Evolutionary conservation across 2,888 invertebrate genomes (phyloP), one percentile per base, ranked within the genome.

Genomic region (Rhogogaster chlorosoma): DNA sequence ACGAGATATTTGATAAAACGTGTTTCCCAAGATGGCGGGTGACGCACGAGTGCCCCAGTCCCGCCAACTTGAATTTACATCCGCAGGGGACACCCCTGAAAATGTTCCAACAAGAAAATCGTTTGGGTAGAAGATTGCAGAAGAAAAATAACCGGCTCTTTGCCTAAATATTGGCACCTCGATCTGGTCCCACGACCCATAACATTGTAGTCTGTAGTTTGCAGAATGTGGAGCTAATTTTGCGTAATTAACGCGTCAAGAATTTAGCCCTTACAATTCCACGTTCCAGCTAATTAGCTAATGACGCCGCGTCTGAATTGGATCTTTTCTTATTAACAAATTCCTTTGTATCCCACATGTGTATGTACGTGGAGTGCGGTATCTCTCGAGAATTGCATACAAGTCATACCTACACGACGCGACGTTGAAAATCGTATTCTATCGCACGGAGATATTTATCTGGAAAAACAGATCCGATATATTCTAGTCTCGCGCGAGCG

Each of bases 241-340:
- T 22, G 26, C 57, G 36, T 61, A 61, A 80, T 80, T 80, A 57
- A 57, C 38, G 78, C 57, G 78, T 80, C 36, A 26, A 80, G 78
- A 80, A 80, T 80, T 80, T 61, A 57, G 10, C 36, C 78, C 38
- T 18, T 26, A 29, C 26, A 80, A 80, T 80, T 61, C 57, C 22
- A 80, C 61, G 57, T 80, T 57, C 78, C 61, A 32, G 78, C 61
- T 80, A 80, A 80, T 80, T 57, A 80, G 78, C 78, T 80, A 22
- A 80, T 57, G 22, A 36, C 78, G 38, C 36, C 6, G 73, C 18
- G 75, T 45, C 49, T 29, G 49, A 80, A 80, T 80, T 61, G 49
- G 57, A 22, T 57, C 78, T 22, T 57, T 80, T 80, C 78, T 80
- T 80, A 80, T 61, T 61, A 80, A 57, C 53, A 1, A 80, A 80